Evolutionary conservation across 1,140 invertebrate species (phyloP).

Genomic region (Lineus longissimus): DNA sequence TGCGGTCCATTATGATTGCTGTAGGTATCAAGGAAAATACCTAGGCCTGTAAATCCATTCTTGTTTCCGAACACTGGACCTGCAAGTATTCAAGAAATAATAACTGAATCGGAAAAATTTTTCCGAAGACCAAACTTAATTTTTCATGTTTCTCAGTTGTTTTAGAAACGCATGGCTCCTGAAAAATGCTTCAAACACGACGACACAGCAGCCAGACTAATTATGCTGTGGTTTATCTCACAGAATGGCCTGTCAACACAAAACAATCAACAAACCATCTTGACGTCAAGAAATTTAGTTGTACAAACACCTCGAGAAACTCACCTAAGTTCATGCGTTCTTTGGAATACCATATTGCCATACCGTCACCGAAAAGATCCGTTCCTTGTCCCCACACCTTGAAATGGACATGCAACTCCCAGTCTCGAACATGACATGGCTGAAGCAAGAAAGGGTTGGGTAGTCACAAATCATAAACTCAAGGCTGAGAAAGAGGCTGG

Average conservation of each 20-base stretch:
- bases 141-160: too few relatives aligned
- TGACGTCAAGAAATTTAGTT: too few relatives aligned
- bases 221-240: too few relatives aligned
- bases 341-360: conserved; percentile 95
- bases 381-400: conserved; percentile 93
- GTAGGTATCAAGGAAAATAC: conserved; percentile 95
- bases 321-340: conserved; percentile 75
- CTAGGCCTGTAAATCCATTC: conserved; percentile 89
- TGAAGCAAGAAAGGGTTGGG: conserved; percentile 54
- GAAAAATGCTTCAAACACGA: too few relatives aligned
- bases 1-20: conserved; percentile 99
- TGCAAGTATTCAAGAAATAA: conserved; percentile 30
- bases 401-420: conserved; percentile 96
- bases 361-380: conserved; percentile 94
- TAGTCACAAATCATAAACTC: neutral
- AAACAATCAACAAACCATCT: too few relatives aligned
- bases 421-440: conserved; percentile 80
- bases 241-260: too few relatives aligned
- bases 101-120: neutral
- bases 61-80: conserved; percentile 91
- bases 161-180: too few relatives aligned
- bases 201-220: too few relatives aligned
- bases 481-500: neutral
- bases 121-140: too few relatives aligned
- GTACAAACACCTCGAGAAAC: too few relatives aligned